A percentile compares a stretch with the other conserved stretches of the same genome.
Conservation (phyloP, 2,888 invertebrate species). For the Caenorhabditis macrosperma region DNA sequence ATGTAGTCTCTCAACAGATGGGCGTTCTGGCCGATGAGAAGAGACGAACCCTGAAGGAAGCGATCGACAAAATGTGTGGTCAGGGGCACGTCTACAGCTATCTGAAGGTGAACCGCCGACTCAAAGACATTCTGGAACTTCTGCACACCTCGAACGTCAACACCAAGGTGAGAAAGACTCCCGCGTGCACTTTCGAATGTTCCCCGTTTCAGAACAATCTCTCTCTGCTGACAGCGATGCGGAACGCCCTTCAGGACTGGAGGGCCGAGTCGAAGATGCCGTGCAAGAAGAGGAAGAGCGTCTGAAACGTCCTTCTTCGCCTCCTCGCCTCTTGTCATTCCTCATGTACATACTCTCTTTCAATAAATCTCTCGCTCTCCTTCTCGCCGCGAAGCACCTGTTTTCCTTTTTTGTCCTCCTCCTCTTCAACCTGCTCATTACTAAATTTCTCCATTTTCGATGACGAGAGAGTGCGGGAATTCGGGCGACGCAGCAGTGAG, state of each 20-base stretch:
- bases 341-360: no score
- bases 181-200: neutral
- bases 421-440: slow-evolving; percentile 19
- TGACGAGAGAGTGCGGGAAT: neutral
- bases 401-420: neutral
- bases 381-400: neutral
- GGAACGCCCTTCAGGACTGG: slow-evolving; percentile 12
- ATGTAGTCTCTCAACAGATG: neutral
- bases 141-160: neutral
- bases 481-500: neutral
- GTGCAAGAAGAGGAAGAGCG: neutral
- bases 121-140: slow-evolving; percentile 19
- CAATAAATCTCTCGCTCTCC: neutral
- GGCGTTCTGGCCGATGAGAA: slow-evolving; percentile 20
- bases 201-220: slow-evolving; percentile 13
- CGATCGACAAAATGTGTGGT: slow-evolving; percentile 26
- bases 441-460: slow-evolving; percentile 15
- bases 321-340: neutral
- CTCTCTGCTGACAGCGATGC: slow-evolving; percentile 22
- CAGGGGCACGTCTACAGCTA: slow-evolving; percentile 15
- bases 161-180: neutral
- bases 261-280: slow-evolving; percentile 13
- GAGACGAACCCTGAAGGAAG: slow-evolving; percentile 15
- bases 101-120: slow-evolving; percentile 10
- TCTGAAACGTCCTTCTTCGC: neutral